Evolutionary conservation across 1,140 invertebrate genomes (phyloP), one percentile per base, ranked within the genome.

Genomic region (Nephotettix cincticeps): DNA sequence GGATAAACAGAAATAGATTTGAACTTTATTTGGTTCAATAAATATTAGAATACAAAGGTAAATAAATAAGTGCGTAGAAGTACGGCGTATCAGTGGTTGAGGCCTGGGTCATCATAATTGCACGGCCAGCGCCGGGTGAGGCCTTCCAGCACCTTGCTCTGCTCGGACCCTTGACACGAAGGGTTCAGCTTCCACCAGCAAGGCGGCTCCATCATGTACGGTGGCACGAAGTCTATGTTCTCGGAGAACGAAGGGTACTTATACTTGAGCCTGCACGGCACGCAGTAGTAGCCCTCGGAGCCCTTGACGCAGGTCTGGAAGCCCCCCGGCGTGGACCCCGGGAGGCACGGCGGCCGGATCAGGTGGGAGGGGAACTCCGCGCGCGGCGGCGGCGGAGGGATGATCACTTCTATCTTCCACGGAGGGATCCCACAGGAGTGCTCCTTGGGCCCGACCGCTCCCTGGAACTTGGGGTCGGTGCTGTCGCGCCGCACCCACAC

Each of bases 171-270:
- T 4, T 9, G 1, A 61, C 56, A 61, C 4, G 56, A 61, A 4
- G 56, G 21, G 1, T 14, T 21, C 9, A 27, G 4, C 25, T 61
- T 61, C 56, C 56, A 61, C 56, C 56, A 61, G 56, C 56, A 61
- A 2, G 25, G 56, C 6, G 56, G 56, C 21, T 9, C 21, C 56
- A 6, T 13, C 9, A 14, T 25, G 56, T 9, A 25, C 1, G 56
- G 56, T 27, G 56, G 56, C 4, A 61, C 27, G n/a, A 61, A 61
- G 56, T 61, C 56, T 11, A 61, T 61, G 56, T 61, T 61, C 56
- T 61, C 56, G 56, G 56, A 61, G 56, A 61, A 61, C 14, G 56
- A 25, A 2, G 56, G 56, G 23, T 61, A 61, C 56, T 61, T 61
- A 25, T 61, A 61, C 56, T 61, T 61, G n/a, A 27, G 21, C 25